A percentile compares a stretch with the other conserved stretches of the same genome.
Evolutionary conservation across 2,797 vertebrate species (phyloP).

Genomic region (Crocodylus rhombifer): DNA sequence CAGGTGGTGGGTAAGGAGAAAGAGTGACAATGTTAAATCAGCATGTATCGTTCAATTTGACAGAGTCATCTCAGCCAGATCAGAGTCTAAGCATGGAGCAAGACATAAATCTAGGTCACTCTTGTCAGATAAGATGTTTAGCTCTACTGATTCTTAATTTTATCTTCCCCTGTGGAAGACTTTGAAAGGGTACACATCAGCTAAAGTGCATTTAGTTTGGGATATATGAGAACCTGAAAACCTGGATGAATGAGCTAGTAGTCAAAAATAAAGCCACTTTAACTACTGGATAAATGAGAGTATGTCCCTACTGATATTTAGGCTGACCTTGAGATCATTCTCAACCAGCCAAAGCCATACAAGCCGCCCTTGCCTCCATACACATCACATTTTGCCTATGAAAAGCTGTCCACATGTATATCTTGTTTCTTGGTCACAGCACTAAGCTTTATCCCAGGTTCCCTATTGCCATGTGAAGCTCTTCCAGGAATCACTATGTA

Average conservation of each 20-base stretch:
- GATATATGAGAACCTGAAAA: not conserved
- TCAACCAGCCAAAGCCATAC: too few relatives aligned
- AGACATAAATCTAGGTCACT: not conserved
- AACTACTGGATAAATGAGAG: not conserved
- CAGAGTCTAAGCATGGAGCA: fast-evolving
- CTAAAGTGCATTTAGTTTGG: not conserved
- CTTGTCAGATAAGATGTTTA: not conserved
- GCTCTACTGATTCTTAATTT: not conserved
- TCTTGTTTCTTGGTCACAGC: too few relatives aligned
- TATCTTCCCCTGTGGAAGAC: not conserved
- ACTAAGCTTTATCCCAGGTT: too few relatives aligned
- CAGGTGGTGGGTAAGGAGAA: not conserved
- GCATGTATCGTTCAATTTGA: fast-evolving
- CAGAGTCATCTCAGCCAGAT: too few relatives aligned
- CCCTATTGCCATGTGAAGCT: too few relatives aligned
- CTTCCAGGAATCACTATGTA: too few relatives aligned
- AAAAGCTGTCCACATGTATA: too few relatives aligned
- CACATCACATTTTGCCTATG: too few relatives aligned
- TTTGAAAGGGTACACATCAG: not conserved
- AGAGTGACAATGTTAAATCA: not conserved
- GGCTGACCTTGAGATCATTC: too few relatives aligned
- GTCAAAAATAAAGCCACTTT: not conserved
- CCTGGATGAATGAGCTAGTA: not conserved
- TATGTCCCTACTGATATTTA: too few relatives aligned
- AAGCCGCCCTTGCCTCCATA: too few relatives aligned